Evolutionary conservation across 2,888 invertebrate genomes (phyloP), one percentile per base, ranked within the genome.

Genomic region (Willowsia nigromaculata): DNA sequence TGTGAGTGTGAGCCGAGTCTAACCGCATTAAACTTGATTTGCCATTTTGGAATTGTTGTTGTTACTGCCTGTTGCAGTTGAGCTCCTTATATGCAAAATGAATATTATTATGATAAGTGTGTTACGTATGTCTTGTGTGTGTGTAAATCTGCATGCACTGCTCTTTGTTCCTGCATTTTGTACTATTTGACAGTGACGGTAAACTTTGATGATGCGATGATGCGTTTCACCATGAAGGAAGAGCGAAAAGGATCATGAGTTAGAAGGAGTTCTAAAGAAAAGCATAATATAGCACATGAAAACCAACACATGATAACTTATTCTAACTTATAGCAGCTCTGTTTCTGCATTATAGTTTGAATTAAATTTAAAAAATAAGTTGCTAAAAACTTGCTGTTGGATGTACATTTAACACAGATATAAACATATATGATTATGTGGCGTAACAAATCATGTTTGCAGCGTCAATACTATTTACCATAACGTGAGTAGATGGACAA

Each of bases 21-120:
- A 82, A 82, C 88, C 82, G 88, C 88, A 88, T 82, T 88, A 74
- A 88, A 88, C 88, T 88, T 88, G 88, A 88, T 82, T 78, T 81
- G 74, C 88, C 88, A 88, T 88, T 88, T 88, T 82, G 76, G 74
- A 81, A 22, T 59, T 56, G 59, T 71, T 81, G 83, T 27, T 37
- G 18, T 76, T 40, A 37, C 37, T 68, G 22, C 40, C 18, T 27
- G 37, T n/a, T 84, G 84, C 78, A 80, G 53, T 71, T 87, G 43
- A 71, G 30, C 86, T 81, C 86, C 86, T 87, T 87, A 87, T 85
- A 62, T 78, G 78, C 47, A 50, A 62, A 78, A 50, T 22, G 62
- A 81, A 53, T 59, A 65, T 82, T 56, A 56, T 33, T 50, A 50
- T 50, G 5, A 50, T 47, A 43, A 74, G 43, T 47, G 27, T 74